Evolutionary conservation across 1,140 invertebrate species (phyloP), one percentile per base, ranked within the genome.

Genomic region (Mylabris phalerata): DNA sequence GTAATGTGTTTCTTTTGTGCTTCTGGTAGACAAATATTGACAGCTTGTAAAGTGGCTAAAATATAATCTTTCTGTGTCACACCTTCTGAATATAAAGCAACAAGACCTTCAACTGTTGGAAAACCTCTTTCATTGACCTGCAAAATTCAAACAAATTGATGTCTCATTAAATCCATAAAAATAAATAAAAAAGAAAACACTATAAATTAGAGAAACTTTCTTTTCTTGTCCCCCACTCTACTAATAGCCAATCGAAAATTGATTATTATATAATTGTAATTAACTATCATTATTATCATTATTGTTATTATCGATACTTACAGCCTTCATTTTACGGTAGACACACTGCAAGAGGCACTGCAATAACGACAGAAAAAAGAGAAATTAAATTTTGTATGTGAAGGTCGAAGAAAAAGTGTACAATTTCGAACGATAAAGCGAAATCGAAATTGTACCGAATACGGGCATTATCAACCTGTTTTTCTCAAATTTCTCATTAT

Each of bases 11-110:
- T 67, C 48, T 66, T 70, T 56, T 71, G 63, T 10, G 69, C 68
- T 7, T 65, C 60, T n/a, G 39, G 59, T 55, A 87, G 75, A 67
- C 85, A 87, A 59, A 80, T 78, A 57, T 84, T 77, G 6, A 85
- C 84, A 6, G 84, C 81, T 55, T 84, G 79, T 6, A 84, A 67
- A 6, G 85, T 84, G 3, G 84, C 83, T 73, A 84, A 79, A 73
- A 85, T 84, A 71, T 86, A 87, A 3, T 82, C 83, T 49, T 83
- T 78, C 58, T 87, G 84, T 61, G 82, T 79, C 0, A 86, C 83
- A 7, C 84, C 84, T 67, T 85, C 83, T 9, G 84, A 83, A 71
- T 86, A 87, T 40, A 87, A 75, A 11, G 79, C 71, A 27, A 87
- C 82, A 42, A 87, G 69, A 19, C 84, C 85, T 59, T 86, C 82